Base-by-base conservation (phyloP, 2,888 invertebrate species). In the Lamellibrachia satsuma region DNA sequence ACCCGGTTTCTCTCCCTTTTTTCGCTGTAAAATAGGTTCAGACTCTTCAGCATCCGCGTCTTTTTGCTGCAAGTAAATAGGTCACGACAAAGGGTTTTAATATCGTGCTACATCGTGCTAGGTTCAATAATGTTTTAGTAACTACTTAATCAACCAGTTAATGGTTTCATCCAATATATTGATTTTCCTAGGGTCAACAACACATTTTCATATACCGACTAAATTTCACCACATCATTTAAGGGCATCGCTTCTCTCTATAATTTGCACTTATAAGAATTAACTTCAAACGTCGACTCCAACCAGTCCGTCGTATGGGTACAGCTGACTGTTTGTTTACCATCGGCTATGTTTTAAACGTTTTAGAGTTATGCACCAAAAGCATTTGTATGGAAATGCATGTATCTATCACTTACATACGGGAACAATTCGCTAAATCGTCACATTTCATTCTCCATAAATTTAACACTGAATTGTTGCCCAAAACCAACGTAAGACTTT, bases 21-120 rank as follows among this genome's bases (percentile, higher is more conserved):
- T 91, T 91, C 91, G 91, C 52, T 52, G 91, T 91, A 91, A 75
- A 75, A 75, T 75, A 75, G 75, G 75, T 75, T 75, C 75, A 75
- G 75, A 75, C 22, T 75, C 75, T 75, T 75, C 75, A 75, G 75
- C 75, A 75, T 75, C 75, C 15, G 75, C 75, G 11, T 75, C 75
- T 15, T 6, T 75, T 75, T 75, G 75, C 75, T 75, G 75, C 57
- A 75, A 75, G 22, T 39, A 75, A 75, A 75, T 75, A 75, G 75
- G 75, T 6, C 75, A 75, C 75, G n/a, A 75, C 75, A 22, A 75
- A 75, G 6, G 75, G n/a, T 75, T 75, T 75, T 75, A 75, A 22
- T 75, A 22, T 75, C 75, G 6, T 75, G 22, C 55, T 75, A 75
- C n/a, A 22, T 39, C 39, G 39, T 75, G 22, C 15, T 75, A 75